These are phyloP conservation scores for Eulemur coronatus DNA, from an alignment of 2,797 vertebrate species.

Conservation along the genomic window DNA sequence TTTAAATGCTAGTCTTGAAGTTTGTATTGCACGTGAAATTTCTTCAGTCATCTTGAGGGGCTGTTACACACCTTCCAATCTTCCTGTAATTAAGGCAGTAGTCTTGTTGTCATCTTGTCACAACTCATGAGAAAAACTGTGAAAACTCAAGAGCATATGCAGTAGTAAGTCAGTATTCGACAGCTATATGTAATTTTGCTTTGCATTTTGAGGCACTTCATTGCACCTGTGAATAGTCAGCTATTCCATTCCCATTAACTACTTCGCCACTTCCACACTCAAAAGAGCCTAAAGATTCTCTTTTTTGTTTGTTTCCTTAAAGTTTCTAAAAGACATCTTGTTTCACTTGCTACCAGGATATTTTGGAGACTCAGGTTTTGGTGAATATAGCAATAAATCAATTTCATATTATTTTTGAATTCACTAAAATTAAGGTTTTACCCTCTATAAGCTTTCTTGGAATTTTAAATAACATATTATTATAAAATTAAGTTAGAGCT, in stretches of 20 bases:
- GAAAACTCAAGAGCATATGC: slow-evolving; percentile 61
- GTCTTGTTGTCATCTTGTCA: slow-evolving; percentile 78
- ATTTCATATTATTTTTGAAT: not conserved
- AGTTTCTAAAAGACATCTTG: not conserved
- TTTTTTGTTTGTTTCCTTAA: not conserved
- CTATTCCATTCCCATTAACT: not conserved
- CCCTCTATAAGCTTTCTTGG: not conserved
- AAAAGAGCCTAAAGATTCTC: not conserved
- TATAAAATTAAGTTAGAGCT: not conserved
- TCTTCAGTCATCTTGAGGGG: slow-evolving; percentile 66
- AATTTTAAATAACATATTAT: not conserved
- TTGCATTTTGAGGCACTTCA: slow-evolving; percentile 24
- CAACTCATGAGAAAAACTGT: slow-evolving; percentile 70
- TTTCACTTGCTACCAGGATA: not conserved
- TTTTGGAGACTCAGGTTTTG: not conserved
- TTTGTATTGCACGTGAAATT: slow-evolving; percentile 49
- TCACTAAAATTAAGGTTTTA: slow-evolving; percentile 23
- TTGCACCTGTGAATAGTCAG: slow-evolving; percentile 11
- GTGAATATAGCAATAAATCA: not conserved
- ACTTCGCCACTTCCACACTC: not conserved
- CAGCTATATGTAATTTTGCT: slow-evolving; percentile 53
- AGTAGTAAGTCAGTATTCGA: slow-evolving; percentile 49
- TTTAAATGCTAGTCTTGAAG: slow-evolving; percentile 48
- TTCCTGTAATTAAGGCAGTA: slow-evolving; percentile 77
- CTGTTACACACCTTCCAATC: slow-evolving; percentile 75